Evolutionary conservation across 1,140 invertebrate species (phyloP).

Genomic region (Littorina saxatilis): DNA sequence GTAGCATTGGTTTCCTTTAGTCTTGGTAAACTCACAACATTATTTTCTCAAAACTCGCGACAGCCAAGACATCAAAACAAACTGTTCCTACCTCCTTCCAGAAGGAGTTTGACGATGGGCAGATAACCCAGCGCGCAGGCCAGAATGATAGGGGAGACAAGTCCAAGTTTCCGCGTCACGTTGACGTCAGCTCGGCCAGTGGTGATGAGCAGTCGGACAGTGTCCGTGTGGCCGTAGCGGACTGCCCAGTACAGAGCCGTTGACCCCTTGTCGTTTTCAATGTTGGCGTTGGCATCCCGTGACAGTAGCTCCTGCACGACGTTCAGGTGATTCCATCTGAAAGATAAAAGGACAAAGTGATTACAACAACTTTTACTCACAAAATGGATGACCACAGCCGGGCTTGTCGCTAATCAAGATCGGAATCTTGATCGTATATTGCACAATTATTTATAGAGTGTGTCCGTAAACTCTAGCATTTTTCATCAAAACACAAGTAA

Average conservation of each 20-base stretch:
- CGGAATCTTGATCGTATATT: too few relatives aligned
- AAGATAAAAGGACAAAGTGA: too few relatives aligned
- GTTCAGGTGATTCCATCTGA: constrained; percentile 60
- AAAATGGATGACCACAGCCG: too few relatives aligned
- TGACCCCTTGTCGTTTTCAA: constrained; percentile 73
- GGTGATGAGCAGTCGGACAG: constrained; percentile 57
- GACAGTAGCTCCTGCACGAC: constrained; percentile 52
- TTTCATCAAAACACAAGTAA: too few relatives aligned
- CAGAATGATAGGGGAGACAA: constrained; percentile 68
- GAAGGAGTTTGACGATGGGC: constrained; percentile 61
- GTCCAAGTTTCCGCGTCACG: constrained; percentile 63
- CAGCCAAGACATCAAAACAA: too few relatives aligned
- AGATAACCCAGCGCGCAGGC: constrained; percentile 66
- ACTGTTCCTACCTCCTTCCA: constrained; percentile 44
- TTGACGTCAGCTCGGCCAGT: constrained; percentile 62
- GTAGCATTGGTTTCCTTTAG: too few relatives aligned
- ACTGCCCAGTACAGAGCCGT: constrained; percentile 73
- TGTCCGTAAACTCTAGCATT: too few relatives aligned
- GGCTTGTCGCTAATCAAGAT: too few relatives aligned
- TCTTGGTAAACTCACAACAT: too few relatives aligned
- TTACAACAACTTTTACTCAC: too few relatives aligned
- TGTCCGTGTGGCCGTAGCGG: constrained; percentile 63
- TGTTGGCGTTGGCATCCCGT: constrained; percentile 54
- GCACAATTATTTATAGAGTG: too few relatives aligned
- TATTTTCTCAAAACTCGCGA: too few relatives aligned